These are phyloP conservation scores for Panthera leo DNA, from an alignment of 2,113 vertebrate genomes.

Conservation along the genomic window DNA sequence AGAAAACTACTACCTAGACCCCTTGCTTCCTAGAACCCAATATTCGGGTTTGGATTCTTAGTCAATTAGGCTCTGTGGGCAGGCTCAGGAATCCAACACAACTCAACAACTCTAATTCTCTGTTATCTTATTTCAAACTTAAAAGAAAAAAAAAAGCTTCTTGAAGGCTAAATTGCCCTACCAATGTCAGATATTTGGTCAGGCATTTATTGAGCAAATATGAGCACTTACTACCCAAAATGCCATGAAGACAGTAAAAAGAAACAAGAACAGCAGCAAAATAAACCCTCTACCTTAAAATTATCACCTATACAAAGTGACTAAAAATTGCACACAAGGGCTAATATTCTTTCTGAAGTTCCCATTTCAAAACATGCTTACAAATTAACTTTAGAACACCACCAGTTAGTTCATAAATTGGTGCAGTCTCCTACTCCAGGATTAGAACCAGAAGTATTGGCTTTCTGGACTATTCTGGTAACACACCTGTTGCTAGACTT, in stretches of 20 bases:
- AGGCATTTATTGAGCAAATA: background rate
- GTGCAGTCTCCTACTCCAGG: background rate
- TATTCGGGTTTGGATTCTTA: slow-evolving; percentile 5
- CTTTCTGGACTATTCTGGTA: slow-evolving; percentile 13
- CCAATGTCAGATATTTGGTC: background rate
- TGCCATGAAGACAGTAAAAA: slow-evolving; percentile 27
- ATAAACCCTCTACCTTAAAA: background rate
- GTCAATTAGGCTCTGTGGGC: background rate
- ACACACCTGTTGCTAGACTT: background rate
- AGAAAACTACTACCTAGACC: background rate
- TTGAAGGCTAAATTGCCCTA: background rate
- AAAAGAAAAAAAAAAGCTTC: background rate
- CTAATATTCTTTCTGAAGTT: background rate
- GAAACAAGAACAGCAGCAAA: slow-evolving; percentile 5
- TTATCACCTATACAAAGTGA: background rate
- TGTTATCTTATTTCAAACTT: background rate
- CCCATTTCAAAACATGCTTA: background rate
- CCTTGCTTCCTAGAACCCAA: background rate
- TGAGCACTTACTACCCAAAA: background rate
- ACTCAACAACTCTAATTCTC: background rate
- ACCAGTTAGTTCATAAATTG: background rate
- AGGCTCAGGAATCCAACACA: background rate
- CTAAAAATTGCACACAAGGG: background rate
- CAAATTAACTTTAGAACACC: slow-evolving; percentile 20
- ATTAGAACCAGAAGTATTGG: background rate